Percentiles rank a stretch among this genome's conserved stretches.
Conservation (phyloP, 2,797 vertebrate genomes). For the Apogon talboti region DNA sequence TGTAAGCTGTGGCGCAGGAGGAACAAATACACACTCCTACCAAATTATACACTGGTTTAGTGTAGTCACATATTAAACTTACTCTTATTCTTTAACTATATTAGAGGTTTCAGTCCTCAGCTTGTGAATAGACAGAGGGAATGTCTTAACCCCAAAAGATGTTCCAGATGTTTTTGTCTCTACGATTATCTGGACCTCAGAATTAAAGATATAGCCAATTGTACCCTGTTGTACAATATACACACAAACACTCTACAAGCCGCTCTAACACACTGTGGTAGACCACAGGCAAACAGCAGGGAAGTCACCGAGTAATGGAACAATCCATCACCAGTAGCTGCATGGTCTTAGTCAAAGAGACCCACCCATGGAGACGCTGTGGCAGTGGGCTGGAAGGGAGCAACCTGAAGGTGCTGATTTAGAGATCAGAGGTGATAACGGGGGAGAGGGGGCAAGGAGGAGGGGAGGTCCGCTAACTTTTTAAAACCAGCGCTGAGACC, state of each 20-base stretch:
- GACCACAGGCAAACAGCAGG: conserved; percentile 67
- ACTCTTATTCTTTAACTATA: no score
- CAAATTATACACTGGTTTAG: no score
- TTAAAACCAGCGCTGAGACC: no score
- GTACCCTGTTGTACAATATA: not conserved
- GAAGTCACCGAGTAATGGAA: conserved; percentile 77
- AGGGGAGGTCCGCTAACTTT: not conserved
- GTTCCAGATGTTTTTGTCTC: conserved; percentile 1
- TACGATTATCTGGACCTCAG: conserved; percentile 1
- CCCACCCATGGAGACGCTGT: conserved; percentile 64
- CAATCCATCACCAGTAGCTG: conserved; percentile 77
- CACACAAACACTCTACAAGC: conserved; percentile 34
- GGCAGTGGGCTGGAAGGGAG: conserved; percentile 53
- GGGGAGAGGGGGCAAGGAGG: conserved; percentile 18
- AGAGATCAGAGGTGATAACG: conserved; percentile 63
- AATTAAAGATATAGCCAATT: conserved; percentile 13
- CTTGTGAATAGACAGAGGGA: not conserved
- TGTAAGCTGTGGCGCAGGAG: no score
- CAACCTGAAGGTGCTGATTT: conserved; percentile 55
- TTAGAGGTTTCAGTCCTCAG: not conserved
- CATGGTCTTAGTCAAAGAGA: conserved; percentile 70
- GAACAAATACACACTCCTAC: no score
- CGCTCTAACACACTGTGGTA: conserved; percentile 47
- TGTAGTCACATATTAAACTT: no score
- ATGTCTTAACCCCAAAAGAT: not conserved